Evolutionary conservation across 2,113 vertebrate genomes (phyloP), one percentile per base, ranked within the genome.

Genomic region (Osmerus eperlanus): DNA sequence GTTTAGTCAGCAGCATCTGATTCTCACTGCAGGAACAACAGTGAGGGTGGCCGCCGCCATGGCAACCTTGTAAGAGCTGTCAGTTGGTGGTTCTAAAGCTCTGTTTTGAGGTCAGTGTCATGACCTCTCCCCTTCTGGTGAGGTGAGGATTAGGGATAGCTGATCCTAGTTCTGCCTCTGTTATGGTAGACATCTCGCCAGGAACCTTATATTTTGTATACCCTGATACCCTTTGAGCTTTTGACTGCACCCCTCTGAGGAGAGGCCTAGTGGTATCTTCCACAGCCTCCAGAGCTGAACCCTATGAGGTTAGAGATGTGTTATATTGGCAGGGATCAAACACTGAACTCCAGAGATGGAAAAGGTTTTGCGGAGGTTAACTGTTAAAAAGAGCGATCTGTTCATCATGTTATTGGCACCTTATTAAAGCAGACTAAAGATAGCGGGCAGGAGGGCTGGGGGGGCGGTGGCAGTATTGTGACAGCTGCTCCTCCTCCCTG

Each of bases 401-500:
- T 71, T 70, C 72, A 77, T 74, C 78, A 78, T 81, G 84, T 75
- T 67, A 65, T n/a, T 70, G 29, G 67, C 14, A 47, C 72, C 79
- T 67, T 77, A 72, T 85, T 72, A 71, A 71, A 68, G 82, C 69
- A 53, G 36, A 74, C 87, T 90, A 84, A 88, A 89, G 86, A 86
- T 89, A 88, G 86, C 63, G 75, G 68, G 71, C 41, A 11, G 70
- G 66, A 83, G 75, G 75, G 77, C 78, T 72, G 81, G 83, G 67
- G 61, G 78, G 54, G 73, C 32, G 7, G 32, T 51, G 5, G 75
- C 64, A 74, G 73, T 89, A 89, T 91, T 91, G 88, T 91, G 86
- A 89, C 90, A 93, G 91, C 91, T 90, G 86, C 78, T 87, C 88
- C 81, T 79, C 77, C 72, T 73, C 86, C 79, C 85, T 81, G 80